Evolutionary conservation across 2,888 invertebrate species (phyloP).

Genomic region (Catonia carolina): DNA sequence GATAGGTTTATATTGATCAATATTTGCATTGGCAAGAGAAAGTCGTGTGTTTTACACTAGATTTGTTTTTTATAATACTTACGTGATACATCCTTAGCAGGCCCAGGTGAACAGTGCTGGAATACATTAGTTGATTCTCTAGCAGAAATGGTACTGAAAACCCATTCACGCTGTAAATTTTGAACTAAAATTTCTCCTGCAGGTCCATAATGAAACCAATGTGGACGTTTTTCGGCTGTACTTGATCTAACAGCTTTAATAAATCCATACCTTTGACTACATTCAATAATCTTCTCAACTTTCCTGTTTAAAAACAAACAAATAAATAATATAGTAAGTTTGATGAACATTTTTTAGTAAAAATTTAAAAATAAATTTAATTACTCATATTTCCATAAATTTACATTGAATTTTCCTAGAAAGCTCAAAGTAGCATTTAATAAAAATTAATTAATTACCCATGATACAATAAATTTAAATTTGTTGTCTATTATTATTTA

Average conservation of each 20-base stretch:
- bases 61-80: too few species aligned
- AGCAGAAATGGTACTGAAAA: constrained; percentile 45
- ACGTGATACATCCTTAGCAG: too few species aligned
- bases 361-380: too few species aligned
- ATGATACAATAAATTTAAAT: too few species aligned
- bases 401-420: not conserved
- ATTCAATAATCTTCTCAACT: constrained; percentile 31
- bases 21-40: too few species aligned
- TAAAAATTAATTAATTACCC: too few species aligned
- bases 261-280: constrained; percentile 33
- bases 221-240: not conserved
- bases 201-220: constrained; percentile 41
- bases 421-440: not conserved
- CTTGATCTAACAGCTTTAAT: constrained; percentile 26
- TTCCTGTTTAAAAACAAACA: not conserved
- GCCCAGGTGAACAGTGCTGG: not conserved
- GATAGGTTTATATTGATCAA: too few species aligned
- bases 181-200: constrained; percentile 48
- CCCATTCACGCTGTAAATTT: constrained; percentile 53
- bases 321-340: constrained; percentile 7
- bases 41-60: too few species aligned
- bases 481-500: too few species aligned
- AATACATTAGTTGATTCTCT: constrained; percentile 47
- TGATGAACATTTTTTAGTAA: not conserved
- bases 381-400: too few species aligned